These are phyloP conservation scores for Larimichthys crocea DNA, from an alignment of 2,113 vertebrate genomes.

Conservation along the genomic window DNA sequence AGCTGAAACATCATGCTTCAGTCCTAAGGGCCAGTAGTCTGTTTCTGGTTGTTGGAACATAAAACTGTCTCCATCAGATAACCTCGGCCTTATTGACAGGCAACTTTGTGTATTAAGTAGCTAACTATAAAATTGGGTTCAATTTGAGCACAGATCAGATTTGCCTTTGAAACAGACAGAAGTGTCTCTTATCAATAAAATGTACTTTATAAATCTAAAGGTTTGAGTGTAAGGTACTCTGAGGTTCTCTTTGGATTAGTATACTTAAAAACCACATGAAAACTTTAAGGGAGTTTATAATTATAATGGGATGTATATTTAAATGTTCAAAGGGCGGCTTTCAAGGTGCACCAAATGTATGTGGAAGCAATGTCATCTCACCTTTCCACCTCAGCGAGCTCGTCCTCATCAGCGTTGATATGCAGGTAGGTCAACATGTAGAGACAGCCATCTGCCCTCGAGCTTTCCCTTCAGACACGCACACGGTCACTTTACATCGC, in stretches of 20 bases:
- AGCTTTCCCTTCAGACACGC: constrained; percentile 66
- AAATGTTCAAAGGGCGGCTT: background rate
- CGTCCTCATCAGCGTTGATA: constrained; percentile 68
- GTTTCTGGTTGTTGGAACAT: constrained; percentile 70
- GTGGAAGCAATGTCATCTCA: constrained; percentile 62
- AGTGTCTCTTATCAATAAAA: background rate
- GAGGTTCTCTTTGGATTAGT: too few species aligned
- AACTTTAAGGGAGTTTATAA: too few species aligned
- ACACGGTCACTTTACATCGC: constrained; percentile 69
- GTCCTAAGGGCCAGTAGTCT: constrained; percentile 66
- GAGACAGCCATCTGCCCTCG: constrained; percentile 75
- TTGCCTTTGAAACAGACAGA: background rate
- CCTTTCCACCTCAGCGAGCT: constrained; percentile 73
- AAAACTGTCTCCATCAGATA: constrained; percentile 74
- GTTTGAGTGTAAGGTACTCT: too few species aligned
- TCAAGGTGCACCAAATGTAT: constrained; percentile 29
- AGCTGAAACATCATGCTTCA: constrained; percentile 74
- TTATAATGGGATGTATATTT: background rate
- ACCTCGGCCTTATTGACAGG: constrained; percentile 43
- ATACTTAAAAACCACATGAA: too few species aligned
- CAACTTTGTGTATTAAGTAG: constrained; percentile 21
- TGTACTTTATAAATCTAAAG: too few species aligned
- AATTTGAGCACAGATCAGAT: constrained; percentile 13
- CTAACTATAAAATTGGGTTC: constrained; percentile 2
- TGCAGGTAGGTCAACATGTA: constrained; percentile 76